Conservation (phyloP, 2,113 vertebrate genomes). For the Mirza zaza region DNA sequence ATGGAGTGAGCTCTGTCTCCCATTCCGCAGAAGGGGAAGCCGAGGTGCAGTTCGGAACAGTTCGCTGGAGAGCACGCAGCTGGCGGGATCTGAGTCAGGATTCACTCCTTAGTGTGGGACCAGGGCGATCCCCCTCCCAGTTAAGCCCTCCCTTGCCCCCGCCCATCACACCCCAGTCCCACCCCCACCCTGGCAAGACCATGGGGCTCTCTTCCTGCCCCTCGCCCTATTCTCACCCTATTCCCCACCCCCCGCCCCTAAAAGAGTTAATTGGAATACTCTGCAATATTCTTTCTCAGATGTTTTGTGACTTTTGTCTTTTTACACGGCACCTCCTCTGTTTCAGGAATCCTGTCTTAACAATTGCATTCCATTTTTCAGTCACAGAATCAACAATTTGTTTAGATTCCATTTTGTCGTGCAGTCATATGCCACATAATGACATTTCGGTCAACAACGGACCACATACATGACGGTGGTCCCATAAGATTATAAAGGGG, state of each 20-base stretch:
- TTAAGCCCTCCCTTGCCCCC: neutral
- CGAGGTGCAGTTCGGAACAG: fast-evolving
- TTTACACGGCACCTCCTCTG: too few species aligned
- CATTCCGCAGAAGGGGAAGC: neutral
- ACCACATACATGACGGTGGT: neutral
- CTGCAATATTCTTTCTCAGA: neutral
- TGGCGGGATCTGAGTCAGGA: fast-evolving
- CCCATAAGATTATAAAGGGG: neutral
- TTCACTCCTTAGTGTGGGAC: neutral
- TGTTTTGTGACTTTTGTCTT: neutral
- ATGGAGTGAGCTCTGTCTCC: neutral
- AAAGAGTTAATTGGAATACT: neutral
- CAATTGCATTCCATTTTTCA: fast-evolving
- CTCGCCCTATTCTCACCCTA: fast-evolving
- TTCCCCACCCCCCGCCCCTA: too few species aligned
- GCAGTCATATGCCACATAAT: neutral
- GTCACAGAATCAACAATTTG: too few species aligned
- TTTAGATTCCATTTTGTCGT: neutral
- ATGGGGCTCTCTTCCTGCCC: neutral
- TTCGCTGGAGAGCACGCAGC: too few species aligned
- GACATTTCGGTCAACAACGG: neutral
- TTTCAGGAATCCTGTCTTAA: neutral
- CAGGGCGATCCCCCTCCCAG: neutral
- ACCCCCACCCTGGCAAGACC: fast-evolving
- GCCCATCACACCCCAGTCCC: too few species aligned